Evolutionary conservation across 2,888 invertebrate species (phyloP), one percentile per base, ranked within the genome.

Genomic region (Argyresthia goedartella): DNA sequence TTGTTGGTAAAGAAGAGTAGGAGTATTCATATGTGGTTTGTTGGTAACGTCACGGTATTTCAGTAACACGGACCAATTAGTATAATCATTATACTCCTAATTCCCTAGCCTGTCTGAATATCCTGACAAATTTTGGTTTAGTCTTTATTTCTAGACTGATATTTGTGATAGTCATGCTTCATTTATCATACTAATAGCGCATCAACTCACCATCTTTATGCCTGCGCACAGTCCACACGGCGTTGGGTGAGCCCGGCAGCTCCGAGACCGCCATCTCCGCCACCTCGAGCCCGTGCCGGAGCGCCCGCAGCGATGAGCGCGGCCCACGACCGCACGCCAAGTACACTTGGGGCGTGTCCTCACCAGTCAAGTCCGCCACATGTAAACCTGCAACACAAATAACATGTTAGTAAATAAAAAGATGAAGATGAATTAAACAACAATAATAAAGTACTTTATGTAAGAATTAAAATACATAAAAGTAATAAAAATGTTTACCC

Each of bases 251-350:
- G 70, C 99, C 99, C n/a, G 99, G 99, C 61, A 99, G 87, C 80
- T 99, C 99, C 25, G 98, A 98, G 2, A 99, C 98, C 54, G 99
- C 99, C 99, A 99, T 99, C 85, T 99, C 99, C 0, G 98, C 96
- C 1, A 99, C 98, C 88, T 99, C 99, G 50, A 99, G 88, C 63
- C 99, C 99, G 78, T 99, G 99, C 25, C 99, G 89, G 9, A 99
- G 82, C 0, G 99, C 97, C 66, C 97, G 89, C 46, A 99, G 76
- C 0, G 98, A 94, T 0, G 99, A 99, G 46, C 99, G 89, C 0
- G 99, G 95, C 0, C 99, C 99, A 56, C 98, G 88, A 0, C 99
- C 99, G 81, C 99, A 99, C 2, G 97, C 90, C 69, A 98, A 92
- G 79, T 99, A 99, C 56, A 99, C 89, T 82, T 99, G 99, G 0